Base-by-base conservation (phyloP, 2,113 vertebrate species). In the Meles meles region DNA sequence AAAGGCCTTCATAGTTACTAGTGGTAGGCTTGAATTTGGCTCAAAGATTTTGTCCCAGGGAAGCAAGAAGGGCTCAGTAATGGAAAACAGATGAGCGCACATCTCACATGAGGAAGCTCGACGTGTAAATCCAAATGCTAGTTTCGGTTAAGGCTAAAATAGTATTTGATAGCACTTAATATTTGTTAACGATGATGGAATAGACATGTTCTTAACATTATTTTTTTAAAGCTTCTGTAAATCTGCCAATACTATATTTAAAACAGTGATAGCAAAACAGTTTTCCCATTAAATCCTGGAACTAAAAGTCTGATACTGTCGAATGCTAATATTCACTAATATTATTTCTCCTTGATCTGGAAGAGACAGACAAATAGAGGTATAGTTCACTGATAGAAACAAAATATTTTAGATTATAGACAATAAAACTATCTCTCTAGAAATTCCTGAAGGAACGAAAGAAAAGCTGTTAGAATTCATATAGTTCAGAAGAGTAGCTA, bases 391-490 rank as follows among this genome's bases (percentile, higher is more conserved):
- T 52, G 9, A 90, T 14, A 81, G 67, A 79, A 94, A 74, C 13
- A 80, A 65, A 34, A n/a, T 88, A 42, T 55, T 94, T 97, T 87
- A 37, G 72, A 82, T 93, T 79, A 44, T 55, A 90, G 63, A 34
- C n/a, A 95, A 20, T 82, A 74, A 97, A 59, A 52, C 14, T 65
- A 15, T 72, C 18, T 49, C 49, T 94, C 39, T 69, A 69, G 61
- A 96, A 87, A 72, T 90, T 31, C 27, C 59, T 34, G 3, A 72
- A 83, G 87, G 95, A 83, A 25, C 6, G 39, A 83, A 47, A 31
- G 20, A 63, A 61, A 96, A 55, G 65, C 77, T 65, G 15, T 80
- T 94, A 88, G 57, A 63, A 90, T 52, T 61, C 49, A 74, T 61
- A 39, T 93, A 81, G 82, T 86, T 97, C 74, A 87, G 80, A 90